Conservation (phyloP, 2,797 vertebrate species). For the Rachycentron canadum region DNA sequence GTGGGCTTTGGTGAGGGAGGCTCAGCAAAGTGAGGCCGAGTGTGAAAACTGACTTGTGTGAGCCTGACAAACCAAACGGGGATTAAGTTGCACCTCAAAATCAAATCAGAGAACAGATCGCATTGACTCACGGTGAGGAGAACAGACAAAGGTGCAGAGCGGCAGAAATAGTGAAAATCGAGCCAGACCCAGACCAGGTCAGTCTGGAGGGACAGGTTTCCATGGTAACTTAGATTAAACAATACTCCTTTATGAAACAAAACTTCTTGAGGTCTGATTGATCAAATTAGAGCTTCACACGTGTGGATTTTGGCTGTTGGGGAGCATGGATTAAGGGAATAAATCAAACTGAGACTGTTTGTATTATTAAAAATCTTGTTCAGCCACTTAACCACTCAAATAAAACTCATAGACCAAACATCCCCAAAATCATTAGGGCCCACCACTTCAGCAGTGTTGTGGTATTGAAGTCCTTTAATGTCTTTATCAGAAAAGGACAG, state of each 20-base stretch:
- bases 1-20: not conserved
- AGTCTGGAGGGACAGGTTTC: not conserved
- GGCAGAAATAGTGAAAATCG: not conserved
- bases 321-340: not conserved
- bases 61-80: not conserved
- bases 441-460: too few relatives aligned
- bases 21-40: not conserved
- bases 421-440: too few relatives aligned
- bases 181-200: not conserved
- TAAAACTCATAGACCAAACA: too few relatives aligned
- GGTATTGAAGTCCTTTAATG: too few relatives aligned
- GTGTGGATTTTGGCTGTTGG: not conserved
- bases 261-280: too few relatives aligned
- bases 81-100: not conserved
- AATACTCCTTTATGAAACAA: not conserved
- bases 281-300: not conserved
- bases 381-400: too few relatives aligned
- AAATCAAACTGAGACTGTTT: not conserved
- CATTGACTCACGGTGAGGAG: not conserved
- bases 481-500: too few relatives aligned
- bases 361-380: too few relatives aligned
- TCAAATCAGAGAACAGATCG: not conserved
- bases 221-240: slow-evolving; percentile 4
- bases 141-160: not conserved
- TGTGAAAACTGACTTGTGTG: not conserved